These are phyloP conservation scores for Brachionus calyciflorus DNA, from an alignment of 1,140 invertebrate species.

Conservation along the genomic window DNA sequence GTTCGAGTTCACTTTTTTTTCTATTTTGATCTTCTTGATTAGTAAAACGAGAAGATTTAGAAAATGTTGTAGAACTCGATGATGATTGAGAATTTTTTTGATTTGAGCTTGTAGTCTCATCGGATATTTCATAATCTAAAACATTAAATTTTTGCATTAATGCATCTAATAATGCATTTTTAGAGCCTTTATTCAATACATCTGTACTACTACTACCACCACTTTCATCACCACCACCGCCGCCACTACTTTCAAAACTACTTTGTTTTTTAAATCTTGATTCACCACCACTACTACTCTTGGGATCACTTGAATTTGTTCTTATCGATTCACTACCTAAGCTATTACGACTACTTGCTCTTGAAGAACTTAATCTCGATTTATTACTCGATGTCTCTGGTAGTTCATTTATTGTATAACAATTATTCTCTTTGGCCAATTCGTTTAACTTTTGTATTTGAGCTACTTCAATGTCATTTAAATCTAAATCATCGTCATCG, in stretches of 20 bases:
- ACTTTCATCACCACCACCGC: constrained; percentile 17
- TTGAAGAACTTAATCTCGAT: constrained; percentile 5
- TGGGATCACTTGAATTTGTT: constrained; percentile 19
- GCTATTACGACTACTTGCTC: constrained; percentile 31
- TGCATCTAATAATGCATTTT: constrained; percentile 17
- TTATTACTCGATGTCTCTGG: background rate
- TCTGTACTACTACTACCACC: constrained; percentile 3
- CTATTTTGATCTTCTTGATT: background rate
- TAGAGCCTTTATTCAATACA: constrained; percentile 18
- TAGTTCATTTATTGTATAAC: constrained; percentile 33
- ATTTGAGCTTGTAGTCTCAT: background rate
- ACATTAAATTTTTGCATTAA: constrained; percentile 33
- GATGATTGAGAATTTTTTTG: background rate
- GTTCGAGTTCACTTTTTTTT: constrained; percentile 10
- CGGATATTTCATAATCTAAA: background rate
- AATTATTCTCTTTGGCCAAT: constrained; percentile 26
- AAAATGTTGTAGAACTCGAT: too few relatives aligned
- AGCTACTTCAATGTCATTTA: constrained; percentile 6
- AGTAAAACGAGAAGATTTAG: background rate
- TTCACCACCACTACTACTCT: background rate
- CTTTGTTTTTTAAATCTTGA: too few relatives aligned
- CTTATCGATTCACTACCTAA: constrained; percentile 34
- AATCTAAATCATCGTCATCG: constrained; percentile 20
- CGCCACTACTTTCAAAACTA: background rate
- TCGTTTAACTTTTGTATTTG: constrained; percentile 24